These are phyloP conservation scores for Bombyx huttoni DNA, from an alignment of 2,888 invertebrate genomes.

Conservation along the genomic window DNA sequence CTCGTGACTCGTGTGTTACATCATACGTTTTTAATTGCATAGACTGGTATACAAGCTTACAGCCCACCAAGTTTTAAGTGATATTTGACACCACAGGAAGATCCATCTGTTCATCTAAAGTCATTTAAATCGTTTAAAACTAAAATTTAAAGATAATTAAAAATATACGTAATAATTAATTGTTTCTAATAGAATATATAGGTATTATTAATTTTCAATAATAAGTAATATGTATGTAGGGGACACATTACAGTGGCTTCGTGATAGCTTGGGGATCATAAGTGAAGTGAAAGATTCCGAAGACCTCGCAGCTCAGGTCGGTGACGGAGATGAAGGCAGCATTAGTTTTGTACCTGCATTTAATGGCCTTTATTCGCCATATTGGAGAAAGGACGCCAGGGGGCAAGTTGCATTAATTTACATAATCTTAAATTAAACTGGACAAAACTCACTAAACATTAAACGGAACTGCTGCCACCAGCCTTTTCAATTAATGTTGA, in stretches of 20 bases:
- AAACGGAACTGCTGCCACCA: too few species aligned
- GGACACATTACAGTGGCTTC: conserved; percentile 90
- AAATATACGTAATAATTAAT: too few species aligned
- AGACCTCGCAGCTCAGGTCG: conserved; percentile 42
- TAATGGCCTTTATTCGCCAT: conserved; percentile 95
- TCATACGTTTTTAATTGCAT: too few species aligned
- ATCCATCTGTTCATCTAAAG: too few species aligned
- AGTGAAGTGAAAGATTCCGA: conserved; percentile 77
- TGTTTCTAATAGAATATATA: neutral
- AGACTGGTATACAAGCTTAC: too few species aligned
- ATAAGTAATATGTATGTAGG: conserved; percentile 41
- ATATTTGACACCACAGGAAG: too few species aligned
- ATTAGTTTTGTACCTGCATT: conserved; percentile 98
- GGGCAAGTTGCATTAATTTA: conserved; percentile 49
- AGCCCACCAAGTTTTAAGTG: too few species aligned
- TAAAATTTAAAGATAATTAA: too few species aligned
- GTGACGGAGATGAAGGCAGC: conserved; percentile 75
- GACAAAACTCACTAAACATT: too few species aligned
- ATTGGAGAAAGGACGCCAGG: conserved; percentile 95
- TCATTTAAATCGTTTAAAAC: too few species aligned
- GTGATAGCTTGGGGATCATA: conserved; percentile 87
- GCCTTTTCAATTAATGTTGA: too few species aligned
- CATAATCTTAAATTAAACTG: neutral
- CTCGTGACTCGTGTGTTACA: too few species aligned
- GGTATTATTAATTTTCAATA: neutral